Base-by-base conservation (phyloP, 1,140 invertebrate genomes). In the Meteorus sp. region DNA sequence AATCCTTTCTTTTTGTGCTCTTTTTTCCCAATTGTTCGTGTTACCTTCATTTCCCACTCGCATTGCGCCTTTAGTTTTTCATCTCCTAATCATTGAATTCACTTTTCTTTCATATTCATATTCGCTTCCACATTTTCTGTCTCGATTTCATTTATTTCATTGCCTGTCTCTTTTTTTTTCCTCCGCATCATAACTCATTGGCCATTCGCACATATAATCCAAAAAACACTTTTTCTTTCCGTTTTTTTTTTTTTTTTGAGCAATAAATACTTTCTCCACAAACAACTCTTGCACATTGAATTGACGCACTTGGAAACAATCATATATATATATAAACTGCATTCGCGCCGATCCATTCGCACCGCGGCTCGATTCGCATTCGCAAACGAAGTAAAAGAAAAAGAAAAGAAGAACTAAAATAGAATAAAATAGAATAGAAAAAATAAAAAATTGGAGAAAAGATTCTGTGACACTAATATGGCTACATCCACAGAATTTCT, bases 221-320 rank as follows among this genome's bases (percentile, higher is more conserved):
- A 31, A 31, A 27, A 53, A 41, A 41, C 22, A 39, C 29, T 35
- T 52, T 57, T 54, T 17, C 45, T 50, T 44, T 60, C 56, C 50
- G 50, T 60, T 60, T 63, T 65, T 61, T 70, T 75, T 74, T 66
- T 72, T 69, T 73, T 75, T 77, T 78, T 74, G 74, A 75, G 76
- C 76, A 78, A 80, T 80, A 80, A 78, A 79, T 80, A 80, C 76
- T 79, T 79, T 78, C 76, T 78, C 74, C 74, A 76, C 76, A 70
- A 70, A 75, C 69, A 69, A 78, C 66, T 70, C 74, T 45, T 45
- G 72, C 75, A 80, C 71, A 76, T 80, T 77, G 70, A 79, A 80
- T 80, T 79, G 78, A 79, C 78, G 72, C 74, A 76, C 75, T 51
- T 51, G 17, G 23, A 27, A 56, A 45, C 59, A 55, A 51, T 50